Base-by-base conservation (phyloP, 2,888 invertebrate genomes). In the Chouioia cunea region DNA sequence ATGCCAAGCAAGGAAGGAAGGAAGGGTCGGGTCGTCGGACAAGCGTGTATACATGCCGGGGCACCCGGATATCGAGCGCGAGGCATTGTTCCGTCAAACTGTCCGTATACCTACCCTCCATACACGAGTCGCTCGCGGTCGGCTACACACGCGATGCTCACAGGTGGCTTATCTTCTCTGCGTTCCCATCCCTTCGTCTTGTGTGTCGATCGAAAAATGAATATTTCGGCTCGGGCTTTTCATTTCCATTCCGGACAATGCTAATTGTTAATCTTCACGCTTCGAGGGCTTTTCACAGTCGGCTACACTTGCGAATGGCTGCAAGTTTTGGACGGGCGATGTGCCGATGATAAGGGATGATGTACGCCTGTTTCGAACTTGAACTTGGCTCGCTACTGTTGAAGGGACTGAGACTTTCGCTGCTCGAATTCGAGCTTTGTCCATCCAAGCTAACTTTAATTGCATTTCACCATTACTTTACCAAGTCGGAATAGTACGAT, bases 221-320 rank as follows among this genome's bases (percentile, higher is more conserved):
- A 44, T 47, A 52, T 52, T 36, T 54, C 36, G 60, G 57, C 52
- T 52, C 46, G 43, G 15, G n/a, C 15, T 20, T 46, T 62, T 27
- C 27, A 27, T 27, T 27, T 27, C 27, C 27, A 27, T 27, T 27
- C 27, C 27, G 27, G 4, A 27, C 50, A 18, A 62, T 10, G 48
- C 58, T 71, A 73, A 73, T 71, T 73, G 73, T 73, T 73, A 71
- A 73, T 73, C 73, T 73, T 73, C 50, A 73, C 73, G 63, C 65
- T 58, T 44, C 57, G 62, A 8, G 50, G 54, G 60, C 22, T 50
- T 71, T 64, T 71, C 64, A 58, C 71, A 54, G 14, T 68, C 22
- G n/a, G 67, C 0, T 60, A 50, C 56, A 47, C 50, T 20, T n/a
- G 22, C 16, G 59, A n/a, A 4, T 14, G 15, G 14, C 16, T 16